Conservation (phyloP, 2,797 vertebrate species). For the Alauda arvensis region DNA sequence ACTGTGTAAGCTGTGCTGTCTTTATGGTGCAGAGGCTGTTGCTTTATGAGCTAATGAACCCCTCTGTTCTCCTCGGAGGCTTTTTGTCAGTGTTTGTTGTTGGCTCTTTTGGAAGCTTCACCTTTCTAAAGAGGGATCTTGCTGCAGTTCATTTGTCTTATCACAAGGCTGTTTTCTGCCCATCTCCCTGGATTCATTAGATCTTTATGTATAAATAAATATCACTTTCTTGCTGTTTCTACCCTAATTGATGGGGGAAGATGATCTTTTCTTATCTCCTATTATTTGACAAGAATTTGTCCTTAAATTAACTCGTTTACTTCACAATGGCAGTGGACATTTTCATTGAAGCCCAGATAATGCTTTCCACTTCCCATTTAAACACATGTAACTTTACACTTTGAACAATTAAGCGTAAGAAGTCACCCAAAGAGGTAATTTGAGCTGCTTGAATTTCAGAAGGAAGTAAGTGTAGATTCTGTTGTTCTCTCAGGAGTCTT, state of each 20-base stretch:
- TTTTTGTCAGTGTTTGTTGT: background rate
- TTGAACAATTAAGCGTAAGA: background rate
- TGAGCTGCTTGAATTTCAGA: background rate
- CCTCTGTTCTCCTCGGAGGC: background rate
- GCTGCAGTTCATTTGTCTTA: background rate
- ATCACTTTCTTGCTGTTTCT: background rate
- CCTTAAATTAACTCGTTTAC: background rate
- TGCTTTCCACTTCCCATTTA: background rate
- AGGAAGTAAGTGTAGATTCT: background rate
- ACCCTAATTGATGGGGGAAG: background rate
- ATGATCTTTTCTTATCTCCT: background rate
- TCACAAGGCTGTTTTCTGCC: background rate
- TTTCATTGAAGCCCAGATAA: background rate
- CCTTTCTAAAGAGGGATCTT: background rate
- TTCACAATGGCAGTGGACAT: background rate
- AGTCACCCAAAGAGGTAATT: background rate
- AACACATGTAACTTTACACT: background rate
- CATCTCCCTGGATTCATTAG: background rate
- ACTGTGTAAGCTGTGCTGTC: background rate
- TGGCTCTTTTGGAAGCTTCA: background rate
- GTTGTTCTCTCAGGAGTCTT: background rate
- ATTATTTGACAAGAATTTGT: background rate
- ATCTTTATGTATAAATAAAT: background rate
- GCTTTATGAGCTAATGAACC: background rate
- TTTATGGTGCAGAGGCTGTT: background rate